phyloP scores from a whole-genome alignment of 2,797 vertebrate genomes.

The Rhabdomys pumilio region DNA sequence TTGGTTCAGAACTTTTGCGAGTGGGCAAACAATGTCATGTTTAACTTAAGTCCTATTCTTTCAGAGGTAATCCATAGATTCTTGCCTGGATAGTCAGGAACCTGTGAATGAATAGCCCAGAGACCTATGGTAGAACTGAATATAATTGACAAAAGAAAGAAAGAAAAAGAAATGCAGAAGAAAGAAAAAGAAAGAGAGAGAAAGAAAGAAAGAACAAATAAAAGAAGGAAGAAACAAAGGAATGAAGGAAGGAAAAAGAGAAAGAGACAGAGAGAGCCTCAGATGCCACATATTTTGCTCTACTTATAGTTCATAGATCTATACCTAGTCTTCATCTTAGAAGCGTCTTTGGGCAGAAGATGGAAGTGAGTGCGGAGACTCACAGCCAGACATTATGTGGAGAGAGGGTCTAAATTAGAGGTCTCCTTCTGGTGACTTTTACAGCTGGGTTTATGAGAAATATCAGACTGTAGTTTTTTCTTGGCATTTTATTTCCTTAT shows the following conservation, averaged over 20 bases:
- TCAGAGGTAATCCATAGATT: neutral
- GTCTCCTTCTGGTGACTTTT: neutral
- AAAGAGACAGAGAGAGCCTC: too few relatives aligned
- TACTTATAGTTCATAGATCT: too few relatives aligned
- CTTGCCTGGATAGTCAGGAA: neutral
- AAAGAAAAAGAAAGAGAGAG: too few relatives aligned
- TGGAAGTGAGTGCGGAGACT: fast-evolving
- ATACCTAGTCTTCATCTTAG: neutral
- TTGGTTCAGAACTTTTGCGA: neutral
- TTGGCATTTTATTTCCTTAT: neutral
- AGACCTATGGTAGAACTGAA: too few relatives aligned
- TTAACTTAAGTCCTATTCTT: too few relatives aligned
- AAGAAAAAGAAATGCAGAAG: neutral
- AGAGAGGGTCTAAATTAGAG: neutral
- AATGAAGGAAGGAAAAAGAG: too few relatives aligned
- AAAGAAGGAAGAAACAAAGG: too few relatives aligned
- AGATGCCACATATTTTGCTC: neutral
- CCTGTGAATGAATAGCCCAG: neutral
- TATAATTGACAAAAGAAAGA: neutral
- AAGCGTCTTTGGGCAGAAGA: neutral
- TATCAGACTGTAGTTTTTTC: neutral
- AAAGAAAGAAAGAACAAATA: too few relatives aligned
- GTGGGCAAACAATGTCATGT: too few relatives aligned
- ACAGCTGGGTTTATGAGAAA: neutral
- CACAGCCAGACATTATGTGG: neutral